Evolutionary conservation across 2,888 invertebrate genomes (phyloP).

Genomic region (Arge pagana): DNA sequence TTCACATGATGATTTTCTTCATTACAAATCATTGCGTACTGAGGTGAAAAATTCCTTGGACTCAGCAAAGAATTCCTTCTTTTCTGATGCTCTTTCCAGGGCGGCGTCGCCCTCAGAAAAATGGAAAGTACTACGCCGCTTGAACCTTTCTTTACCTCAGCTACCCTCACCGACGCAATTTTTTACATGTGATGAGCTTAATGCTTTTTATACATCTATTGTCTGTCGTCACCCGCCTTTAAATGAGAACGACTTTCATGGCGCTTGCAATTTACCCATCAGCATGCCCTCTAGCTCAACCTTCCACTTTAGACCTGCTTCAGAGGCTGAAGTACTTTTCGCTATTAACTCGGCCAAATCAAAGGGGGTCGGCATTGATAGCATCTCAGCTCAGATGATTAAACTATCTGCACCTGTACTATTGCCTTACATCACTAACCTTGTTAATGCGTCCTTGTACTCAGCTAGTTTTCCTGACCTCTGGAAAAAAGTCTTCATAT

Average conservation of each 20-base stretch:
- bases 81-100: not conserved
- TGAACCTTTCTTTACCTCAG: not conserved
- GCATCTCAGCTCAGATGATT: not conserved
- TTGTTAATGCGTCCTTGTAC: constrained; percentile 4
- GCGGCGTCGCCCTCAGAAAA: not conserved
- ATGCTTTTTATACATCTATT: not conserved
- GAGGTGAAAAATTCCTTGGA: too few relatives aligned
- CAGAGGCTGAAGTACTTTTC: too few relatives aligned
- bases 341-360: not conserved
- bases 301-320: too few relatives aligned
- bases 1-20: too few relatives aligned
- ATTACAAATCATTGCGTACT: too few relatives aligned
- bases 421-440: not conserved
- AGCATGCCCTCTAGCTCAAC: too few relatives aligned
- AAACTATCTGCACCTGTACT: not conserved
- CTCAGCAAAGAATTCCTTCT: not conserved
- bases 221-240: not conserved
- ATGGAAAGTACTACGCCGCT: not conserved
- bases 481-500: not conserved
- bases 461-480: not conserved
- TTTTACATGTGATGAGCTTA: not conserved
- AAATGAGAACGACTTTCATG: not conserved
- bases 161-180: not conserved
- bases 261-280: too few relatives aligned
- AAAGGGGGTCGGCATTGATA: not conserved